These are phyloP conservation scores for Graphium colonna DNA, from an alignment of 2,888 invertebrate genomes.

Conservation along the genomic window DNA sequence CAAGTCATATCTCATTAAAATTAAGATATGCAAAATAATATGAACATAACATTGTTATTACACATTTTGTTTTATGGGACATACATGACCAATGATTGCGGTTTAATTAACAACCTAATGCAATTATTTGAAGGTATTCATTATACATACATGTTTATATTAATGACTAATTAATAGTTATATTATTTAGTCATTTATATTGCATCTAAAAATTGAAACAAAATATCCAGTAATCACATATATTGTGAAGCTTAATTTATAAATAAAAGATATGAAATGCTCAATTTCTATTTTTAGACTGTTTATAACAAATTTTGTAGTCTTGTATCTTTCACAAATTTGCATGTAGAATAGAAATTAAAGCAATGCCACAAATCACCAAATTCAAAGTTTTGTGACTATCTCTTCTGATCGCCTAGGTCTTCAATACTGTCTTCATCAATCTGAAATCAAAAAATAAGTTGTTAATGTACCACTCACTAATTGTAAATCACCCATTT, in stretches of 20 bases:
- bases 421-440: slow-evolving; percentile 96
- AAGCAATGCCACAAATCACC: slow-evolving; percentile 14
- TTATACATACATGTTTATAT: no score
- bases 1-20: not conserved
- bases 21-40: slow-evolving; percentile 1
- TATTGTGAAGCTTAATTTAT: slow-evolving; percentile 36
- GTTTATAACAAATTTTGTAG: slow-evolving; percentile 1
- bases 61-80: no score
- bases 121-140: no score
- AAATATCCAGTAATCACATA: slow-evolving; percentile 16
- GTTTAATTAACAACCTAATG: no score
- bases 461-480: not conserved
- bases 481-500: no score
- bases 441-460: slow-evolving; percentile 78
- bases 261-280: slow-evolving; percentile 40
- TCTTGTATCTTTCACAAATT: not conserved
- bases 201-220: slow-evolving; percentile 15
- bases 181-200: no score
- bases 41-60: slow-evolving; percentile 1
- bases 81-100: no score
- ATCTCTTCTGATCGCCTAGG: slow-evolving; percentile 95
- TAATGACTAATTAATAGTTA: no score
- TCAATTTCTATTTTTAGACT: slow-evolving; percentile 41
- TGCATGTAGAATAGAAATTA: slow-evolving; percentile 27
- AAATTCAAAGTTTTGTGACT: slow-evolving; percentile 51